These are phyloP conservation scores for Meiosimyza decipiens DNA, from an alignment of 2,888 invertebrate species.

Conservation along the genomic window DNA sequence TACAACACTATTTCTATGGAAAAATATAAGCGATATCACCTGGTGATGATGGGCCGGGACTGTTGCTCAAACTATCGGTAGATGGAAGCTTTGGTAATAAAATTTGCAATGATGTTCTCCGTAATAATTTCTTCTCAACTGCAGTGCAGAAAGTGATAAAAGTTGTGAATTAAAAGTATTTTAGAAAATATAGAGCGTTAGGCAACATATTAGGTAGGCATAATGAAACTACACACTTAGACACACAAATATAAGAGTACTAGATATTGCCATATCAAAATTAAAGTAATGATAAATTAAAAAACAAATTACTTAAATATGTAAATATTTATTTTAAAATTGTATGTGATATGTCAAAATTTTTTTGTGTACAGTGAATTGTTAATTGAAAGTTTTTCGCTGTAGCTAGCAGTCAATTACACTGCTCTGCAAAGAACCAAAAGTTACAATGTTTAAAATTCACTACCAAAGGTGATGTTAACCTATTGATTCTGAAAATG, in stretches of 20 bases:
- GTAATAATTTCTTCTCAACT: slow-evolving; percentile 66
- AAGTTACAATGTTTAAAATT: no score
- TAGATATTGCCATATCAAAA: no score
- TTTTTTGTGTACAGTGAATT: not conserved
- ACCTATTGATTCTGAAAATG: no score
- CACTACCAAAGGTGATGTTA: no score
- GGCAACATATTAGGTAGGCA: not conserved
- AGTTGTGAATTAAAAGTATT: not conserved
- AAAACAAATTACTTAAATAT: no score
- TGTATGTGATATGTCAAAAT: not conserved
- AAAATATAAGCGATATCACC: slow-evolving; percentile 63
- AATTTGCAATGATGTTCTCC: slow-evolving; percentile 68
- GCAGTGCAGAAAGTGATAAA: slow-evolving; percentile 39
- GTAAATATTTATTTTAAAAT: not conserved
- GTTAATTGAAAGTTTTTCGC: no score
- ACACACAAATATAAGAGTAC: no score
- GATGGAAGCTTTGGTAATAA: slow-evolving; percentile 71
- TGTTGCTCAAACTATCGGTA: slow-evolving; percentile 72
- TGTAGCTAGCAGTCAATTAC: no score
- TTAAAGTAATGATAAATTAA: no score
- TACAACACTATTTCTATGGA: slow-evolving; percentile 12
- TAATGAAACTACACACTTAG: not conserved
- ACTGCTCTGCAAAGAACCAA: no score
- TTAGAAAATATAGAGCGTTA: slow-evolving; percentile 7
- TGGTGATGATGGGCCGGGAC: slow-evolving; percentile 71